A percentile compares a stretch with the other conserved stretches of the same genome.
Evolutionary conservation across 2,888 invertebrate species (phyloP).

Genomic region (Pachliopta kotzebuea): DNA sequence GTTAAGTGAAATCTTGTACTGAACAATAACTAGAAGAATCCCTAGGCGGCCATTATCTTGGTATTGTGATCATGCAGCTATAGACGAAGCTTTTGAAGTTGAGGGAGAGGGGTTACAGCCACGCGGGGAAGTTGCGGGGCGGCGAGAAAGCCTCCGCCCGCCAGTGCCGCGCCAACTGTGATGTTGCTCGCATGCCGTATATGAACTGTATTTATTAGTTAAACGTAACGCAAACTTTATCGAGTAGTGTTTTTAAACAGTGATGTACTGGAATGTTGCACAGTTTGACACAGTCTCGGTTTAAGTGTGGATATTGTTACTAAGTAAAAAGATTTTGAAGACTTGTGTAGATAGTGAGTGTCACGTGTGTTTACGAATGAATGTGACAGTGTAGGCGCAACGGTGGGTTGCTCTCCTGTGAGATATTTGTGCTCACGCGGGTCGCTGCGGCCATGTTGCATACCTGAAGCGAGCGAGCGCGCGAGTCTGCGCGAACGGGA

Average conservation of each 20-base stretch:
- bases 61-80: conserved; percentile 73
- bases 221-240: conserved; percentile 62
- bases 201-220: conserved; percentile 43
- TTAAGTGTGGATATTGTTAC: conserved; percentile 19
- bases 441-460: conserved; percentile 80
- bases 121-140: conserved; percentile 58
- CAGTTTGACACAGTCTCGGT: conserved; percentile 6
- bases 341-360: conserved; percentile 56
- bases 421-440: conserved; percentile 78
- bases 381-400: conserved; percentile 77
- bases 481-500: conserved; percentile 75
- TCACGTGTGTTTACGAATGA: conserved; percentile 78
- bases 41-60: conserved; percentile 75
- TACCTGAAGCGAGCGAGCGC: conserved; percentile 76
- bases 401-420: conserved; percentile 75
- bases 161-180: conserved; percentile 71
- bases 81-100: conserved; percentile 72
- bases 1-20: conserved; percentile 61
- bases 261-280: conserved; percentile 38
- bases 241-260: conserved; percentile 57
- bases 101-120: conserved; percentile 55
- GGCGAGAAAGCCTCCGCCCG: conserved; percentile 69
- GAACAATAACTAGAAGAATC: conserved; percentile 77
- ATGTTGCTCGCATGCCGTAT: conserved; percentile 62
- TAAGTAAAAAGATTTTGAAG: conserved; percentile 27